Evolutionary conservation across 2,888 invertebrate genomes (phyloP).

Genomic region (Sepiola atlantica): DNA sequence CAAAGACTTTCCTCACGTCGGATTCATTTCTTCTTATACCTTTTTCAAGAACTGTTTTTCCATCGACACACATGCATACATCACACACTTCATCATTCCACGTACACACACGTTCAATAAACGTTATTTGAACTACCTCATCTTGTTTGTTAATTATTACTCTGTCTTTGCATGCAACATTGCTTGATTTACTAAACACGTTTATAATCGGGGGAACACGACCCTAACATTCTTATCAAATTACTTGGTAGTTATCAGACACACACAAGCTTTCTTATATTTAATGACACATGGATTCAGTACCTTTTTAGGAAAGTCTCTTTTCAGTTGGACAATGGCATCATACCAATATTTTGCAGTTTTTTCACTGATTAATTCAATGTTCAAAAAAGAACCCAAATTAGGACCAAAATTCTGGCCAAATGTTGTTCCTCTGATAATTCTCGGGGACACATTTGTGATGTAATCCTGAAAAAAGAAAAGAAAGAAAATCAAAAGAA

Average conservation of each 20-base stretch:
- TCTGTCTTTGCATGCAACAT: no score
- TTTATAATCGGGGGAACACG: no score
- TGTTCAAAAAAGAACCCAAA: constrained; percentile 97
- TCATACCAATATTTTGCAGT: constrained; percentile 93
- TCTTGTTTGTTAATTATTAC: no score
- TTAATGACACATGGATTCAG: not conserved
- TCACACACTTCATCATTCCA: no score
- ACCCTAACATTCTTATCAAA: no score
- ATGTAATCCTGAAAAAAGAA: constrained; percentile 84
- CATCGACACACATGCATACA: no score
- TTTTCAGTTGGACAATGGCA: constrained; percentile 89
- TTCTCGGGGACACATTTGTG: constrained; percentile 97
- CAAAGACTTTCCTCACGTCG: no score
- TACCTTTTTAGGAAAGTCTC: constrained; percentile 92
- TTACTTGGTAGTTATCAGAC: not conserved
- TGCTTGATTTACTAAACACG: no score
- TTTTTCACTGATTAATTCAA: constrained; percentile 98
- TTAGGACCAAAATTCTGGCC: constrained; percentile 94
- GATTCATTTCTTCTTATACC: no score
- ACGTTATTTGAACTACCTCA: no score
- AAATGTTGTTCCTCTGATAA: constrained; percentile 93
- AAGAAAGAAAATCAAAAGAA: not conserved
- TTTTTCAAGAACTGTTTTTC: no score
- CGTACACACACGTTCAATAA: no score
- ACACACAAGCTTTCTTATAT: not conserved